A percentile compares a stretch with the other conserved stretches of the same genome.
Conservation (phyloP, 2,797 vertebrate species). For the Morus bassanus region DNA sequence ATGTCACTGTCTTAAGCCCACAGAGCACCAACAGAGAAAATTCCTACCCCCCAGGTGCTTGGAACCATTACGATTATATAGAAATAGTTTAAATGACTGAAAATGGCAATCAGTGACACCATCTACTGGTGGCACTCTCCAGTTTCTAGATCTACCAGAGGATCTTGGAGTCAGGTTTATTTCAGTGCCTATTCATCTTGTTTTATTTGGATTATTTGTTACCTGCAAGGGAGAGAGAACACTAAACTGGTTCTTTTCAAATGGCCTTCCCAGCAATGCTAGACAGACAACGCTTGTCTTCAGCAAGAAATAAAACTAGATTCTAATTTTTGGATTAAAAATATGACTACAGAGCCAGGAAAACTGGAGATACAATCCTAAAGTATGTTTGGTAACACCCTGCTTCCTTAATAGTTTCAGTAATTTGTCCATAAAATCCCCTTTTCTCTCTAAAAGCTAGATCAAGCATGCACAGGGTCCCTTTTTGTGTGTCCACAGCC, state of each 20-base stretch:
- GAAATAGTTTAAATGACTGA: neutral
- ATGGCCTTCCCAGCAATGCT: neutral
- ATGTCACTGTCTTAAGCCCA: neutral
- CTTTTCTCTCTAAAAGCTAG: neutral
- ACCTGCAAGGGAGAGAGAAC: neutral
- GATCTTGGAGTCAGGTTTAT: neutral
- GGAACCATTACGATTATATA: neutral
- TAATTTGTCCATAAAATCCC: neutral
- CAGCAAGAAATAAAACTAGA: neutral
- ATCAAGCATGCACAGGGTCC: neutral
- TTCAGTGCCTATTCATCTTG: neutral
- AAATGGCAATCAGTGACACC: neutral
- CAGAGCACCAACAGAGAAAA: neutral
- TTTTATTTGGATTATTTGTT: neutral
- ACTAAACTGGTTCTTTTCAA: neutral
- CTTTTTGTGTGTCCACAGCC: neutral
- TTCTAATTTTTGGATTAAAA: neutral
- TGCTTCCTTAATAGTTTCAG: neutral
- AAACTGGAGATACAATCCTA: neutral
- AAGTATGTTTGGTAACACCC: neutral
- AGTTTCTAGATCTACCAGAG: neutral
- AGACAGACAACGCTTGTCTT: neutral
- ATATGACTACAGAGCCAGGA: neutral
- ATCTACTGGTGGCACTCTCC: neutral
- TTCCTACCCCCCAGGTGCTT: neutral